Evolutionary conservation across 1,140 invertebrate genomes (phyloP), one percentile per base, ranked within the genome.

Genomic region (Cydia strobilella): DNA sequence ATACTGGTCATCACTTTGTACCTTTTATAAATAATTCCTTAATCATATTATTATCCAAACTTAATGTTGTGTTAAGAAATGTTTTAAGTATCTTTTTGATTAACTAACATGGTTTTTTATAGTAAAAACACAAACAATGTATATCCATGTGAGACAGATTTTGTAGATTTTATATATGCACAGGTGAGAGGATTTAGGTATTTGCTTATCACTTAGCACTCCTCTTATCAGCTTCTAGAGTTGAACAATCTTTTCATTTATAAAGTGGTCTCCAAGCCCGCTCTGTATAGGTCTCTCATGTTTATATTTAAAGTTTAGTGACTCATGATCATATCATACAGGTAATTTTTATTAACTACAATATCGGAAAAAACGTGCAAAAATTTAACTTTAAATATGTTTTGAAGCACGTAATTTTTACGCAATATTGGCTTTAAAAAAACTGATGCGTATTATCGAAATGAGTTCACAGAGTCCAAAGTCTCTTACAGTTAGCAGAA

Each of bases 151-250:
- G 15, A 48, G 35, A 10, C 9, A 39, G 35, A 39, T 10, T 39
- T 39, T 39, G 35, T 39, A 15, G 10, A 51, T 18, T 18, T 1
- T 51, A 6, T 51, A 18, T 51, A 1, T n/a, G 15, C 15, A n/a
- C 13, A 51, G 48, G 48, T n/a, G 15, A 51, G 1, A 48, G 3
- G 6, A 51, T 51, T n/a, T 51, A 45, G 3, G 12, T 15, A 51
- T n/a, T 13, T 69, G 3, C 27, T 69, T 39, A 39, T 69, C 65
- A 25, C n/a, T n/a, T 69, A 6, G 13, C 31, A 39, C 35, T 39
- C 15, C 25, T 69, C 65, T 69, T 69, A 69, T 69, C 65, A 35
- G 65, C 31, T 42, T 69, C 4, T n/a, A 69, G 65, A 69, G 27
- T 69, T 69, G 15, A 69, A 69, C 23, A 35, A 69, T 69, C 31